Base-by-base conservation (phyloP, 2,888 invertebrate genomes). In the Dastarcus helophoroides region DNA sequence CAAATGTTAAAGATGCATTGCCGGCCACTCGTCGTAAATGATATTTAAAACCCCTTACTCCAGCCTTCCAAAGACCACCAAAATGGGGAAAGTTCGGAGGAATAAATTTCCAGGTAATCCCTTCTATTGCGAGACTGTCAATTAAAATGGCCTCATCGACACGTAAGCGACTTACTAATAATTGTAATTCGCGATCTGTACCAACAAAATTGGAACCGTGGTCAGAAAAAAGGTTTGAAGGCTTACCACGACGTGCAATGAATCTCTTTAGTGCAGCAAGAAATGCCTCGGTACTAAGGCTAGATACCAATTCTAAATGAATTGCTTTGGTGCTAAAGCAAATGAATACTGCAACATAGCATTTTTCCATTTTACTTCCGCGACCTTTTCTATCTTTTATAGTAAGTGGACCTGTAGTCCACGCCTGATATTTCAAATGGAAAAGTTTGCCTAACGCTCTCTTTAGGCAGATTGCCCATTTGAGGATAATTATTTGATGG, bases 381-480 rank as follows among this genome's bases (percentile, higher is more conserved):
- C 41, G 29, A 16, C 33, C 36, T 2, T 26, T 25, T 6, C 30
- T n/a, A 14, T 35, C 32, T 17, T 38, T 39, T 2, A 41, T 14
- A 7, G 36, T 29, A 16, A 44, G 31, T 3, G 39, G 39, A 7
- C 47, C 45, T 4, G 39, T 43, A 45, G 23, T 44, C 47, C 10
- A 43, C 24, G 5, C 42, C 43, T 5, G 30, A 25, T 15, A 25
- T 35, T 9, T n/a, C 11, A 12, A 37, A 39, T 6, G 32, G 26
- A 4, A 16, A 27, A 11, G 10, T 21, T 9, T 4, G 17, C n/a
- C 14, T 15, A 10, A 37, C 3, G 8, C 36, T 15, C 10, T 22
- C 13, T 7, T 24, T 16, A 3, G 36, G 33, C 7, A 39, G 26
- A 25, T 39, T 24, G 15, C 37, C 33, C 23, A 35, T 33, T 8